Evolutionary conservation across 2,888 invertebrate genomes (phyloP).

Genomic region (Trichopoda pennipes): DNA sequence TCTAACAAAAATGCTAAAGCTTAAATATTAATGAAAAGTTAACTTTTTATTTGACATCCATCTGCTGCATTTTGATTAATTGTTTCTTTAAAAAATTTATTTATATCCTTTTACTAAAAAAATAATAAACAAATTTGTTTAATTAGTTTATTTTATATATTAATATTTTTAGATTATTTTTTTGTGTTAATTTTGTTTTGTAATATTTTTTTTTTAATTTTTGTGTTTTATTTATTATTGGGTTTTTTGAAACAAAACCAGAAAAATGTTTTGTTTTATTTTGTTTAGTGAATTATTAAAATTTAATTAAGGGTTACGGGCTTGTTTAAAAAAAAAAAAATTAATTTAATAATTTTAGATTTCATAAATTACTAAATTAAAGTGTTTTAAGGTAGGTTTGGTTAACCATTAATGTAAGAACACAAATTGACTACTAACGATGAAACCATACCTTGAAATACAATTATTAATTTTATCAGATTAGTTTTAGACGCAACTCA

Average conservation of each 20-base stretch:
- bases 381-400: neutral
- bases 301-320: conserved; percentile 51
- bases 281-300: conserved; percentile 4
- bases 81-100: conserved; percentile 1
- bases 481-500: conserved; percentile 10
- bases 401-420: neutral
- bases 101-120: conserved; percentile 1
- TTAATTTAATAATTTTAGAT: neutral
- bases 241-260: conserved; percentile 21
- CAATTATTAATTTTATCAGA: neutral
- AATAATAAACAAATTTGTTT: conserved; percentile 21
- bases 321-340: conserved; percentile 16
- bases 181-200: conserved; percentile 6
- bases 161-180: neutral
- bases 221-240: conserved; percentile 31
- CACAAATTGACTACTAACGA: neutral
- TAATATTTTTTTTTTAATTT: conserved; percentile 30
- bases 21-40: neutral
- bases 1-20: no score
- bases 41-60: neutral
- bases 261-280: neutral
- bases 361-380: neutral
- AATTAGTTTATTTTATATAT: neutral
- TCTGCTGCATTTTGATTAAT: conserved; percentile 20
- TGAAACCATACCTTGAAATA: no score